phyloP scores from a whole-genome alignment of 2,797 vertebrate species.

The Austrolebias charrua region DNA sequence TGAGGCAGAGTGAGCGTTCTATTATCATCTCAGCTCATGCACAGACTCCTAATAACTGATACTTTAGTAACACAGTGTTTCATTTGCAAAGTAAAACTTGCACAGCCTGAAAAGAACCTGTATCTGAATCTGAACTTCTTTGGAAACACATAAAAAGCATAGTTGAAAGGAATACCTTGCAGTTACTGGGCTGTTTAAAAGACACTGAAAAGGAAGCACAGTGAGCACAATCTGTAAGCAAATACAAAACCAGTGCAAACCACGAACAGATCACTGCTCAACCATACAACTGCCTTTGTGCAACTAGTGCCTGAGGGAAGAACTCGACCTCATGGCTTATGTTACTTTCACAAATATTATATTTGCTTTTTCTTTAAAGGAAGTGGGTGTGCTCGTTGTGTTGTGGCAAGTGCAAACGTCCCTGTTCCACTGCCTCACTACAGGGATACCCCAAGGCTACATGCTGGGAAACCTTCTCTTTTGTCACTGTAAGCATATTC shows the following conservation, averaged over 20 bases:
- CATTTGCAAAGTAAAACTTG: background rate
- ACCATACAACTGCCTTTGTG: constrained; percentile 17
- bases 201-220: background rate
- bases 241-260: constrained; percentile 4
- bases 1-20: background rate
- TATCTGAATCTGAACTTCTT: background rate
- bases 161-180: background rate
- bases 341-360: constrained; percentile 11
- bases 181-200: background rate
- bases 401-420: background rate
- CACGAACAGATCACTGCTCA: constrained; percentile 12
- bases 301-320: constrained; percentile 13
- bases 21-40: constrained; percentile 11
- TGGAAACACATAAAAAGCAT: background rate
- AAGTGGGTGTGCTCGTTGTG: constrained; percentile 3
- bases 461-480: background rate
- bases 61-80: background rate
- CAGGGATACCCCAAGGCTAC: background rate
- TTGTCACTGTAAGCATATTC: background rate
- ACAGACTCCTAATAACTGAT: constrained; percentile 4
- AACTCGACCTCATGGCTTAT: constrained; percentile 20
- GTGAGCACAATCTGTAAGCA: background rate
- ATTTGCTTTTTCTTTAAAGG: background rate
- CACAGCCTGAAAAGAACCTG: background rate
- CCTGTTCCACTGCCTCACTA: background rate